phyloP scores from a whole-genome alignment of 2,113 vertebrate species.

The Ciconia maguari region DNA sequence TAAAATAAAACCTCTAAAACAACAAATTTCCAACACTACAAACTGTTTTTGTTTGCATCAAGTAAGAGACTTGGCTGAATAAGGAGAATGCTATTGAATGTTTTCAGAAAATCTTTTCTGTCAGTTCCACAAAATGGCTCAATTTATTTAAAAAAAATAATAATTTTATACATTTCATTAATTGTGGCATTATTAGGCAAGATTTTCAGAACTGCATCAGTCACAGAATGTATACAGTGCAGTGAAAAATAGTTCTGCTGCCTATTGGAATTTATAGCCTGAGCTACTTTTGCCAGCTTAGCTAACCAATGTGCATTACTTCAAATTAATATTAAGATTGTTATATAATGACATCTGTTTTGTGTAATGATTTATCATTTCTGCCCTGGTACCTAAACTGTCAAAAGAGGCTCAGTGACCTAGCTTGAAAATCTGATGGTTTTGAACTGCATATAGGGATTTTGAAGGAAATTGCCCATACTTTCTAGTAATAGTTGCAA shows the following conservation, averaged over 20 bases:
- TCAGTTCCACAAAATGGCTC: background rate
- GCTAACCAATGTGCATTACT: background rate
- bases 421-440: background rate
- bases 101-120: background rate
- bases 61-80: background rate
- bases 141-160: background rate
- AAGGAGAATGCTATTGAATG: background rate
- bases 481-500: background rate
- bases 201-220: background rate
- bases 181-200: background rate
- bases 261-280: background rate
- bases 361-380: background rate
- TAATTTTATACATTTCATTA: background rate
- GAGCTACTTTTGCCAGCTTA: background rate
- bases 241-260: background rate
- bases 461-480: background rate
- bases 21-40: background rate
- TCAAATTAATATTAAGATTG: background rate
- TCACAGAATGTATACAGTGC: background rate
- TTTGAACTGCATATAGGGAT: background rate
- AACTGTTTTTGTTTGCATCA: background rate
- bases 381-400: background rate
- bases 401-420: background rate
- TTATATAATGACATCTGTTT: background rate
- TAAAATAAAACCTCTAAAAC: background rate